phyloP scores from a whole-genome alignment of 2,888 invertebrate species.

The Lordiphosa andalusiaca region DNA sequence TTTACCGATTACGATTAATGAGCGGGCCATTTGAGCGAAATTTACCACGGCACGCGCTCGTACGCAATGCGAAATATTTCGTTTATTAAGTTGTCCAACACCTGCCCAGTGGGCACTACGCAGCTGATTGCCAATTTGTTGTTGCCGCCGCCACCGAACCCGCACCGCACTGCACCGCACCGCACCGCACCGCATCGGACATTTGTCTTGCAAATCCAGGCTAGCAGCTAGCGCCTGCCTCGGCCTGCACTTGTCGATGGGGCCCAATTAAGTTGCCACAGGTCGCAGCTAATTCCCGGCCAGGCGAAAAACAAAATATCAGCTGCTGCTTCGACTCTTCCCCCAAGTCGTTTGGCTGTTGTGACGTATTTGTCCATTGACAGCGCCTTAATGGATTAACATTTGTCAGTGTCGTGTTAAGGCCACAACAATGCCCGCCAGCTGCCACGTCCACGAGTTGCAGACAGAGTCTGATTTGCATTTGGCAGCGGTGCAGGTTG shows the following conservation, averaged over 20 bases:
- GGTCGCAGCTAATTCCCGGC: slow-evolving; percentile 45
- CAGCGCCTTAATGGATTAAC: slow-evolving; percentile 78
- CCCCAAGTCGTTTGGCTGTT: slow-evolving; percentile 24
- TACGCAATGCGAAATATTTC: slow-evolving; percentile 42
- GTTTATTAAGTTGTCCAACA: slow-evolving; percentile 40
- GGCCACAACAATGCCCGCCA: slow-evolving; percentile 56
- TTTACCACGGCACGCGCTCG: slow-evolving; percentile 60
- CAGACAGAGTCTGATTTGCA: too few species aligned
- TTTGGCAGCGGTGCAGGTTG: too few species aligned
- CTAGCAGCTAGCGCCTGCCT: too few species aligned
- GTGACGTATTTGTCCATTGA: slow-evolving; percentile 79
- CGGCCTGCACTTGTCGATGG: slow-evolving; percentile 30
- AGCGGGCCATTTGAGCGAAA: slow-evolving; percentile 68
- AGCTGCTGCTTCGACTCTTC: not conserved
- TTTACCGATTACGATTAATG: slow-evolving; percentile 77
- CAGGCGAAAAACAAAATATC: slow-evolving; percentile 1
- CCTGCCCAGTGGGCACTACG: slow-evolving; percentile 44
- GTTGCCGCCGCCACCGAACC: slow-evolving; percentile 37
- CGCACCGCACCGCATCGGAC: too few species aligned
- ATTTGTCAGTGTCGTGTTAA: slow-evolving; percentile 78
- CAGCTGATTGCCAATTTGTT: slow-evolving; percentile 75
- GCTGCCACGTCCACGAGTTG: not conserved
- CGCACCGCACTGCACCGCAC: slow-evolving; percentile 25
- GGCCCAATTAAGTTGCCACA: slow-evolving; percentile 58
- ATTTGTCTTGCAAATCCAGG: slow-evolving; percentile 66